phyloP scores from a whole-genome alignment of 1,140 invertebrate species.

The Drosophila varians region DNA sequence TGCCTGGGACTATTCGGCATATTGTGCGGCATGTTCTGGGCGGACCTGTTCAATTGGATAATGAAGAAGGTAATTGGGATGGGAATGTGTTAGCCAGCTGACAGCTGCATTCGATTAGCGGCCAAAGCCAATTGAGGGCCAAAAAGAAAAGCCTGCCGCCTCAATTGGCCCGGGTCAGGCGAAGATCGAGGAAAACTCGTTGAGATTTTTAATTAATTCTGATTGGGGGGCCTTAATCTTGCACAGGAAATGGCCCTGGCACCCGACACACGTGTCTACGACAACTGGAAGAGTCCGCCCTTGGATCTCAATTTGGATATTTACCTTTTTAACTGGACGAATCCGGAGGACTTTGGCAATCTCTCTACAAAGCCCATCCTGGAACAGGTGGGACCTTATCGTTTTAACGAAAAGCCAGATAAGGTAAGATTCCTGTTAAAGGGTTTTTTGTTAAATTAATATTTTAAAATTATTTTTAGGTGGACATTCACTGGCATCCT shows the following conservation, averaged over 20 bases:
- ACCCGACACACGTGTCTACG: conserved; percentile 86
- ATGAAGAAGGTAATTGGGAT: conserved; percentile 72
- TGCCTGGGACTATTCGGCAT: conserved; percentile 72
- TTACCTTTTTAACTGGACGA: conserved; percentile 93
- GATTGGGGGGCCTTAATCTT: conserved; percentile 51
- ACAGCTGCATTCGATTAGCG: conserved; percentile 65
- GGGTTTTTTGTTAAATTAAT: neutral
- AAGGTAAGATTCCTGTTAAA: conserved; percentile 80
- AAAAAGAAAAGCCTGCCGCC: conserved; percentile 44
- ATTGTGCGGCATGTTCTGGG: conserved; percentile 79
- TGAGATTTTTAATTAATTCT: conserved; percentile 69
- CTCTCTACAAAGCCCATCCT: conserved; percentile 86
- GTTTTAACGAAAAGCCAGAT: conserved; percentile 87
- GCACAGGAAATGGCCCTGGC: conserved; percentile 86
- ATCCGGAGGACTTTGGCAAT: conserved; percentile 86
- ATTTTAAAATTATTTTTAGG: conserved; percentile 34
- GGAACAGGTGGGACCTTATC: conserved; percentile 89
- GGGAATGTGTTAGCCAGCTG: conserved; percentile 10
- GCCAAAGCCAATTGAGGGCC: conserved; percentile 19
- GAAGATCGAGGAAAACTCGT: conserved; percentile 38
- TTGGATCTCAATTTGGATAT: conserved; percentile 91
- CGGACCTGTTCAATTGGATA: conserved; percentile 75
- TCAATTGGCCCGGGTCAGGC: conserved; percentile 21
- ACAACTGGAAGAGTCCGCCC: conserved; percentile 89
- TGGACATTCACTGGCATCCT: conserved; percentile 88